These are phyloP conservation scores for Pogonomyrmex barbatus DNA, from an alignment of 1,140 invertebrate species.

Conservation along the genomic window DNA sequence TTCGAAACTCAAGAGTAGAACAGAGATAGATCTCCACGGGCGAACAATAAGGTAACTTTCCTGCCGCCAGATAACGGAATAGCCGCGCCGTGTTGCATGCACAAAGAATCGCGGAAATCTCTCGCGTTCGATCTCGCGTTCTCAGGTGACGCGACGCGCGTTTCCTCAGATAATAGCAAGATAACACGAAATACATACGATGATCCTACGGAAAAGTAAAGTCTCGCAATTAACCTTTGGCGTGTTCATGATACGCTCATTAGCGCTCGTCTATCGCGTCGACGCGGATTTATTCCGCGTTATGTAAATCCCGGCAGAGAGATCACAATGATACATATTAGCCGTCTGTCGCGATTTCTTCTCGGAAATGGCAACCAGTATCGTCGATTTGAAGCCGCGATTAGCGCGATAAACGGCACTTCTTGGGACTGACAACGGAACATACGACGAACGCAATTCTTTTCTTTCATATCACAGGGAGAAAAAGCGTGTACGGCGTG, in stretches of 20 bases:
- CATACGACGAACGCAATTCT: not conserved
- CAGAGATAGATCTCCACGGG: constrained; percentile 41
- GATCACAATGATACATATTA: constrained; percentile 46
- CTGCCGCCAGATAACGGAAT: constrained; percentile 21
- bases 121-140: constrained; percentile 37
- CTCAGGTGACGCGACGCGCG: constrained; percentile 16
- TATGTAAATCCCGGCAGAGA: constrained; percentile 35
- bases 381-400: constrained; percentile 26
- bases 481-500: not conserved
- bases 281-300: constrained; percentile 22
- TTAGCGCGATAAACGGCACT: constrained; percentile 33
- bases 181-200: constrained; percentile 28
- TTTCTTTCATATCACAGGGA: not conserved
- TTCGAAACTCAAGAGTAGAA: constrained; percentile 56
- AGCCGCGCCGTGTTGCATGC: not conserved
- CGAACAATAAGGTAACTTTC: constrained; percentile 62
- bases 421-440: not conserved
- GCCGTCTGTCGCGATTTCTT: constrained; percentile 31
- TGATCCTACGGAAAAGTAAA: not conserved
- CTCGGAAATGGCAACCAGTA: constrained; percentile 14
- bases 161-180: constrained; percentile 14
- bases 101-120: constrained; percentile 15
- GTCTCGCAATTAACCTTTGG: constrained; percentile 43
- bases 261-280: constrained; percentile 14
- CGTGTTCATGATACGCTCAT: not conserved